phyloP scores from a whole-genome alignment of 2,113 vertebrate genomes.

The human (Homo sapiens) region GRCh38 chr9:93135501-93136000 shows the following conservation, averaged over 20 bases:
- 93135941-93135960: too few relatives aligned
- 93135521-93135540: accelerated
- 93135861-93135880: too few relatives aligned
- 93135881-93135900: too few relatives aligned
- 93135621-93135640: background rate
- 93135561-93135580: background rate
- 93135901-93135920: too few relatives aligned
- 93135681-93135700: background rate
- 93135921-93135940: too few relatives aligned
- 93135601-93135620: background rate
- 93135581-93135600: background rate
- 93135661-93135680: background rate
- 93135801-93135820: too few relatives aligned
- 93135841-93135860: too few relatives aligned
- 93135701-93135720: background rate
- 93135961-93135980: too few relatives aligned
- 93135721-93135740: background rate
- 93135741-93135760: background rate
- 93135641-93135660: background rate
- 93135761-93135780: too few relatives aligned
- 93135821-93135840: too few relatives aligned
- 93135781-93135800: too few relatives aligned
- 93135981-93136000: too few relatives aligned
- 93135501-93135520: background rate
- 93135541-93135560: background rate